A percentile compares a stretch with the other conserved stretches of the same genome.
Conservation (phyloP, 2,113 vertebrate genomes). For the Epinephelus moara region DNA sequence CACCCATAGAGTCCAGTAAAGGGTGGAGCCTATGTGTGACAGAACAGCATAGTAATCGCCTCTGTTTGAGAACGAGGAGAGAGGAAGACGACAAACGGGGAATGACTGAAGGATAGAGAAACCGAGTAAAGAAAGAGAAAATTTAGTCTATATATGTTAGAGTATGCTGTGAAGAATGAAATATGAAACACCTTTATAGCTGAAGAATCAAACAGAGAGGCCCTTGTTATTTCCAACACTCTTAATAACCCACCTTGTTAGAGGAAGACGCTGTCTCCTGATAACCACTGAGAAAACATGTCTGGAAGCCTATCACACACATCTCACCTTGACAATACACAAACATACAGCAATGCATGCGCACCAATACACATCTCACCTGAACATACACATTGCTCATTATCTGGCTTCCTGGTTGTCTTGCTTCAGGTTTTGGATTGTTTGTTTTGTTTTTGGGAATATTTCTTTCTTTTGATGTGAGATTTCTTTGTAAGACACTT, state of each 20-base stretch:
- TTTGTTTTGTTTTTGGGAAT: slow-evolving; percentile 38
- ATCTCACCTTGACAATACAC: neutral
- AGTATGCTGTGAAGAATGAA: slow-evolving; percentile 17
- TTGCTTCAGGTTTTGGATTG: neutral
- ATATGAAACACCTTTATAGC: slow-evolving; percentile 19
- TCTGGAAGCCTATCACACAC: slow-evolving; percentile 29
- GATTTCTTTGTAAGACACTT: neutral
- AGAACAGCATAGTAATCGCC: slow-evolving; percentile 5
- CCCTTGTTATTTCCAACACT: slow-evolving; percentile 18
- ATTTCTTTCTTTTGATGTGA: slow-evolving; percentile 17
- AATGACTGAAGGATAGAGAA: neutral
- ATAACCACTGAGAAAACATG: slow-evolving; percentile 37
- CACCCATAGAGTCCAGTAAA: too few species aligned
- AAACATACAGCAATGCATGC: neutral
- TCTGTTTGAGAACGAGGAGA: slow-evolving; percentile 15
- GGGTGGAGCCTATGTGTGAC: too few species aligned
- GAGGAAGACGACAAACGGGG: neutral
- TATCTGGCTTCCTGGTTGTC: slow-evolving; percentile 29
- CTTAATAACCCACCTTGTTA: slow-evolving; percentile 57
- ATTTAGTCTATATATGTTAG: neutral
- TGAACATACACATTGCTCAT: slow-evolving; percentile 17
- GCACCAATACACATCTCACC: neutral
- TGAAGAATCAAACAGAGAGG: slow-evolving; percentile 18
- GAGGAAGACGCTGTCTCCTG: slow-evolving; percentile 14
- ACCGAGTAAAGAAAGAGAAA: neutral